Evolutionary conservation across 2,797 vertebrate genomes (phyloP), one percentile per base, ranked within the genome.

Genomic region (Enteromius treurensis): DNA sequence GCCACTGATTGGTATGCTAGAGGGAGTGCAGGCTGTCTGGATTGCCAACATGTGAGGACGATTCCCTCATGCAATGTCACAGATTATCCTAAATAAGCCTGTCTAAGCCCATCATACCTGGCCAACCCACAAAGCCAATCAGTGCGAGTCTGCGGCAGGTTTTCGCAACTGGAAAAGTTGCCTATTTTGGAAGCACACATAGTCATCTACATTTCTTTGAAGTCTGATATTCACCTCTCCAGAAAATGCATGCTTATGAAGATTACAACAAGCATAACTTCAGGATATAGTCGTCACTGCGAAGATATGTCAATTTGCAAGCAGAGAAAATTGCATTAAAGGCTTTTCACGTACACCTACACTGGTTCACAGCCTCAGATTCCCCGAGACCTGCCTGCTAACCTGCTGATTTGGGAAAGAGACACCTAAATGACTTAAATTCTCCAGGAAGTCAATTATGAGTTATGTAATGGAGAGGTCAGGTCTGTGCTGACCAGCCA

Each of bases 401-500:
- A 85, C 62, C 70, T 55, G 58, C 68, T 53, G 51, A 70, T 83
- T 74, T 73, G 55, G 68, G 42, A 67, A 79, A 65, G 17, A 67
- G 47, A 84, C 77, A 10, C 15, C 40, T 47, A 73, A 49, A 68
- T 77, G 11, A 34, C 40, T 67, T 51, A 58, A 32, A 80, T 60
- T 80, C 42, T 75, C 34, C 17, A 19, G 75, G 45, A 81, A 84
- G 81, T 82, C 78, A 75, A 67, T 77, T 64, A 79, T 26, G 65
- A 78, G 45, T 82, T 81, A 32, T 70, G 80, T 76, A 76, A 78
- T 65, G 45, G 34, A 47, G 68, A 70, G 75, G 80, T 83, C 62
- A 79, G 80, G 53, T 67, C 75, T 84, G 80, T 84, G 80, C 86
- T 89, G 88, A 89, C 86, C 82, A 85, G 84, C 62, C 68, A 45